Percentiles rank a stretch among this genome's conserved stretches.
These are phyloP conservation scores for Apodemus agrarius DNA, from an alignment of 2,797 vertebrate genomes.

Conservation along the genomic window DNA sequence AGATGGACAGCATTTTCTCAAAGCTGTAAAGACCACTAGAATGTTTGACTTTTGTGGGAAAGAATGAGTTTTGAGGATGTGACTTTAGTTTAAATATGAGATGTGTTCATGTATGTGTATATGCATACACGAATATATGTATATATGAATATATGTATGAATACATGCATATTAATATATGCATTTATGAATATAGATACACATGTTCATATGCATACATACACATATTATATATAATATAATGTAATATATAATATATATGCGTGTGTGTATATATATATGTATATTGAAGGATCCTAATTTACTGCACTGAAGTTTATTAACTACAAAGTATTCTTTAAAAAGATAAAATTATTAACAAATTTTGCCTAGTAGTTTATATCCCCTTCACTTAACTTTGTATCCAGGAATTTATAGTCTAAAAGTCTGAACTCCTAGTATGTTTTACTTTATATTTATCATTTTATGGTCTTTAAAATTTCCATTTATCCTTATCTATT, in stretches of 20 bases:
- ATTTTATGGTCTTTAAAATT: neutral
- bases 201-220: too few relatives aligned
- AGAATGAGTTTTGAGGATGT: constrained; percentile 12
- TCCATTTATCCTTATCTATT: neutral
- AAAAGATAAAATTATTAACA: constrained; percentile 26
- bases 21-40: neutral
- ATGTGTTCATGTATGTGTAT: neutral
- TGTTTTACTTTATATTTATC: constrained; percentile 10
- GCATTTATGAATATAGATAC: too few relatives aligned
- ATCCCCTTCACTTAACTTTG: neutral
- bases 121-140: too few relatives aligned
- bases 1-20: neutral
- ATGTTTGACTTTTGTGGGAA: neutral
- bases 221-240: neutral
- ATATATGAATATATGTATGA: too few relatives aligned
- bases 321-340: constrained; percentile 4
- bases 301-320: constrained; percentile 36
- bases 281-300: neutral
- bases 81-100: neutral
- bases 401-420: neutral
- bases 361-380: neutral
- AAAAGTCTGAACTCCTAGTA: neutral
- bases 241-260: neutral
- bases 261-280: neutral
- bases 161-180: too few relatives aligned